Evolutionary conservation across 1,140 invertebrate genomes (phyloP).

Genomic region (Daktulosphaira vitifoliae): DNA sequence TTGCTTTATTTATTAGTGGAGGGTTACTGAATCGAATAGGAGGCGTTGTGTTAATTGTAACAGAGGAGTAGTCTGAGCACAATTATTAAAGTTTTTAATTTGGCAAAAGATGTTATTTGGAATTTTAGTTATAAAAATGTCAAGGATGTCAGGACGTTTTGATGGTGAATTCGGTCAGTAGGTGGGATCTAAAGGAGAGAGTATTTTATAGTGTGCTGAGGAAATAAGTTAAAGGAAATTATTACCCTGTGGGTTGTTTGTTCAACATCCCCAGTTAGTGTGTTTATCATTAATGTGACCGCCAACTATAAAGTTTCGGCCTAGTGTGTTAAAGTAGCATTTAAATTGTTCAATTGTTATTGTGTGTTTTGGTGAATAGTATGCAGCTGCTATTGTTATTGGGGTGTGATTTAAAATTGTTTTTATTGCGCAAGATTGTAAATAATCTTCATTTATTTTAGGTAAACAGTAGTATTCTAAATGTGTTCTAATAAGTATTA

Average conservation of each 20-base stretch:
- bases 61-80: not conserved
- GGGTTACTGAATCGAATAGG: not conserved
- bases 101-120: not conserved
- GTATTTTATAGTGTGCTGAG: not conserved
- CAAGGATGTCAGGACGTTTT: conserved; percentile 5
- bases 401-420: not conserved
- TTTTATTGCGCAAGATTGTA: not conserved
- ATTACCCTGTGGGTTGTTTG: not conserved
- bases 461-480: not conserved
- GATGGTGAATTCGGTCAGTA: not conserved
- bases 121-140: not conserved
- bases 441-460: not conserved
- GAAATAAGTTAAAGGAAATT: not conserved
- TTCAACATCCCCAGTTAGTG: not conserved
- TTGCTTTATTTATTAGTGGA: not conserved
- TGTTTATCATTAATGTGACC: not conserved
- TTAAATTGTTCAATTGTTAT: conserved; percentile 2
- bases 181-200: not conserved
- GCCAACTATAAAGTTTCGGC: not conserved
- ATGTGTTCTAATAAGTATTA: not conserved
- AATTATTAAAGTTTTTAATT: conserved; percentile 1
- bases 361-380: not conserved
- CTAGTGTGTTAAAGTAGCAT: not conserved
- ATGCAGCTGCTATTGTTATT: not conserved
- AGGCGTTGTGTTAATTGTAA: not conserved